Percentiles rank a stretch among this genome's conserved stretches.
phyloP scores from a whole-genome alignment of 1,140 invertebrate species.

The Drosophila neocordata region DNA sequence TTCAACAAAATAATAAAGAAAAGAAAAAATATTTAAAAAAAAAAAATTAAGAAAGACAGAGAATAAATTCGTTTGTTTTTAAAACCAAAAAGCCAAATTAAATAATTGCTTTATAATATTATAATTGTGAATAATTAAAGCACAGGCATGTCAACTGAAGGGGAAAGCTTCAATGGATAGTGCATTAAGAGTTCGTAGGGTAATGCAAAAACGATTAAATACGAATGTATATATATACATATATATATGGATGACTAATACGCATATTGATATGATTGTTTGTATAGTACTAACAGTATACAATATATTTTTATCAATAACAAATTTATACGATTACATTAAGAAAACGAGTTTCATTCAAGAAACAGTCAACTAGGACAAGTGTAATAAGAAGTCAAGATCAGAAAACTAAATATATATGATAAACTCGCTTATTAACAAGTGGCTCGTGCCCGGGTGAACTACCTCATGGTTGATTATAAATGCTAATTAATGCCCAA shows the following conservation, averaged over 20 bases:
- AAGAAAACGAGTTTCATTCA: slow-evolving; percentile 51
- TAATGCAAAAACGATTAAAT: background rate
- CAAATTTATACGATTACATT: slow-evolving; percentile 26
- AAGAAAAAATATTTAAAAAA: slow-evolving; percentile 46
- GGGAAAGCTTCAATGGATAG: background rate
- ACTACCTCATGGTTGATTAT: slow-evolving; percentile 68
- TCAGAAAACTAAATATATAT: slow-evolving; percentile 21
- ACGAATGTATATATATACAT: background rate
- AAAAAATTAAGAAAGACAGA: slow-evolving; percentile 34
- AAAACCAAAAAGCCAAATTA: background rate
- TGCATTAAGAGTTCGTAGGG: background rate
- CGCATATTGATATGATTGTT: slow-evolving; percentile 11
- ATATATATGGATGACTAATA: background rate
- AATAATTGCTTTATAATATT: background rate
- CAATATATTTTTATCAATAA: background rate
- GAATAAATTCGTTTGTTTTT: slow-evolving; percentile 12
- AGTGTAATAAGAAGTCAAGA: slow-evolving; percentile 66
- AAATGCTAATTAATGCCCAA: slow-evolving; percentile 69
- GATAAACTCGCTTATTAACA: slow-evolving; percentile 41
- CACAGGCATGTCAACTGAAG: background rate
- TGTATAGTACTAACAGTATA: slow-evolving; percentile 58
- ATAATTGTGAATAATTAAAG: background rate
- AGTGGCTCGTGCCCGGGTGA: slow-evolving; percentile 75
- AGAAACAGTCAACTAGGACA: slow-evolving; percentile 29
- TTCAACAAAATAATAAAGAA: slow-evolving; percentile 61